Percentiles rank a stretch among this genome's conserved stretches.
These are phyloP conservation scores for Cantharis rustica DNA, from an alignment of 2,888 invertebrate species.

Conservation along the genomic window DNA sequence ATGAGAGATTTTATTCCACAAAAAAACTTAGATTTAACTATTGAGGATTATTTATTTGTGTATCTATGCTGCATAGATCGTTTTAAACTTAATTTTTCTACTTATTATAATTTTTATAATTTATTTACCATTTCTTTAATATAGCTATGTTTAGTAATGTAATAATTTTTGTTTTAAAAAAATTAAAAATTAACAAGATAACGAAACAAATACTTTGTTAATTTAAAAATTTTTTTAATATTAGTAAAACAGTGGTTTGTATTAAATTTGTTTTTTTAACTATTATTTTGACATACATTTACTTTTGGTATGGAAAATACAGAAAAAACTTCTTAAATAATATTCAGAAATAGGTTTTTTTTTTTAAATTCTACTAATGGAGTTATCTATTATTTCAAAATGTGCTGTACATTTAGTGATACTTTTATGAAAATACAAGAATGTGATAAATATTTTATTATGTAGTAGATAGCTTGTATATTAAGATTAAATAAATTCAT, in stretches of 20 bases:
- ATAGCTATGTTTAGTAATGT: not conserved
- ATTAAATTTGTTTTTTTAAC: not conserved
- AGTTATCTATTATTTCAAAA: not conserved
- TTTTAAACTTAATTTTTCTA: not conserved
- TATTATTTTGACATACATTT: not conserved
- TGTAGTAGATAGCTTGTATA: not conserved
- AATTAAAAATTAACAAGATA: too few relatives aligned
- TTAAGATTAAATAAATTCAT: not conserved
- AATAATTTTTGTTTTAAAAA: not conserved
- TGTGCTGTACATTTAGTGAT: not conserved
- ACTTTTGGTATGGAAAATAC: not conserved
- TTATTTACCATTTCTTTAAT: not conserved
- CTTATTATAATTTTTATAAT: not conserved
- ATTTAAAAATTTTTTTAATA: too few relatives aligned
- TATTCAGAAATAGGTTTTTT: not conserved
- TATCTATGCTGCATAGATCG: not conserved
- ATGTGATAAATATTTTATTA: not conserved
- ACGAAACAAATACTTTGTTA: too few relatives aligned
- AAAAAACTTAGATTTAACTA: not conserved
- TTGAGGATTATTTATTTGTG: not conserved
- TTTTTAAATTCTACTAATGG: not conserved
- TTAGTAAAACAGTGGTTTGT: too few relatives aligned
- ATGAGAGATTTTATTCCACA: not conserved
- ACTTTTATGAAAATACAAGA: not conserved
- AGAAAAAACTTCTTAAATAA: not conserved